These are phyloP conservation scores for Myotis davidii DNA, from an alignment of 2,113 vertebrate species.

Conservation along the genomic window DNA sequence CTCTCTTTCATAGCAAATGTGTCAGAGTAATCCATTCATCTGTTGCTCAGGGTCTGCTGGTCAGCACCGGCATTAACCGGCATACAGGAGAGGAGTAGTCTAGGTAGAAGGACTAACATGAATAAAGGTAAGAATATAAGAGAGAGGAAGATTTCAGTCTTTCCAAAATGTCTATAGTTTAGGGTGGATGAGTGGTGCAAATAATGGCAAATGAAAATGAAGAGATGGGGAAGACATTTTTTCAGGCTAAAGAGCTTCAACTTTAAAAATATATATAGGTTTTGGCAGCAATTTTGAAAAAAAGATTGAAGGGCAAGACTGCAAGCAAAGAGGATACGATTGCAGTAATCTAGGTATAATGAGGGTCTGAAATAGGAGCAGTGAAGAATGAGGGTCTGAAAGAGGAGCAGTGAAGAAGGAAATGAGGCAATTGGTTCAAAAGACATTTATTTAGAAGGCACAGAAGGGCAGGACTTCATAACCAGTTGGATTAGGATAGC, in stretches of 20 bases:
- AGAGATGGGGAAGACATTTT: background rate
- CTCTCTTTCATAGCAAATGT: no score
- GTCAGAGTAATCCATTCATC: no score
- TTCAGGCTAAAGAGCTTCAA: background rate
- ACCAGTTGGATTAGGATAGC: background rate
- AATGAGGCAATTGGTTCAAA: background rate
- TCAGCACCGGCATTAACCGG: no score
- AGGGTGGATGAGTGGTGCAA: background rate
- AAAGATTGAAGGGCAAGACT: background rate
- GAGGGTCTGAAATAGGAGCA: no score
- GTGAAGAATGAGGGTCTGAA: background rate
- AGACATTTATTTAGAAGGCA: background rate
- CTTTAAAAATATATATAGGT: background rate
- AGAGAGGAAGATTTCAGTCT: background rate
- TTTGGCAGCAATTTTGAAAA: background rate
- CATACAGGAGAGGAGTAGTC: background rate
- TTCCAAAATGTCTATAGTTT: background rate
- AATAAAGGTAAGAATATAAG: background rate
- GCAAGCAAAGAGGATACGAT: background rate
- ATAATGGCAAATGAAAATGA: background rate
- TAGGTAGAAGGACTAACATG: background rate
- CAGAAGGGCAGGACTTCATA: background rate
- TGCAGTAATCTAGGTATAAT: background rate
- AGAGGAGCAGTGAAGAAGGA: background rate
- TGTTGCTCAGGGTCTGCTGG: no score